Conservation (phyloP, 2,888 invertebrate genomes). For the Colletes collaris region DNA sequence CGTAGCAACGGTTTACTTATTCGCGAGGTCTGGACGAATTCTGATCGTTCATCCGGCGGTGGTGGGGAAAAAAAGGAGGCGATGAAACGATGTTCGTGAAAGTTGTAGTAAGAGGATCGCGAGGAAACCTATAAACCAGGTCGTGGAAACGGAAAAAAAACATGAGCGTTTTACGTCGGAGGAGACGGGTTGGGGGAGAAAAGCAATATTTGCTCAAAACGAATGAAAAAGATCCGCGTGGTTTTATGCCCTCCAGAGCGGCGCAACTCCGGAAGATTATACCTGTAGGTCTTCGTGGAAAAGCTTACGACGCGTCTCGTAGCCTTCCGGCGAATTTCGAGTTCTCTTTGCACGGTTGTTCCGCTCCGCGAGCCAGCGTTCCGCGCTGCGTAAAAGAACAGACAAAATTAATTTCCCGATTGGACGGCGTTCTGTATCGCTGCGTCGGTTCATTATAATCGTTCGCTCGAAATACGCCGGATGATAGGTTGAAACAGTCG, state of each 20-base stretch:
- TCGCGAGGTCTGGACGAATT: too few species aligned
- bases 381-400: background rate
- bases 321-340: constrained; percentile 34
- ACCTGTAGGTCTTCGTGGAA: constrained; percentile 71
- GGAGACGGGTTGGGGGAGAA: background rate
- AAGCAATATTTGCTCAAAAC: constrained; percentile 32
- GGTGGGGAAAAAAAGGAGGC: too few species aligned
- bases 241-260: constrained; percentile 57
- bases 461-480: too few species aligned
- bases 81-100: background rate
- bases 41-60: too few species aligned
- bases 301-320: constrained; percentile 58
- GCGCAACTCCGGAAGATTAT: constrained; percentile 68
- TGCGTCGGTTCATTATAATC: too few species aligned
- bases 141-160: constrained; percentile 15
- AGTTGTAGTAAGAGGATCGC: background rate
- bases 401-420: constrained; percentile 16
- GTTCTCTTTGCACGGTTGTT: constrained; percentile 16
- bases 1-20: too few species aligned
- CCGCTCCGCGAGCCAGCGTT: too few species aligned
- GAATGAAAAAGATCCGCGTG: constrained; percentile 33
- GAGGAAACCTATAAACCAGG: background rate
- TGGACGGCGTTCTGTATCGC: too few species aligned
- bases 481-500: too few species aligned
- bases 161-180: constrained; percentile 38